Evolutionary conservation across 2,888 invertebrate species (phyloP).

Genomic region (Ceramica pisi): DNA sequence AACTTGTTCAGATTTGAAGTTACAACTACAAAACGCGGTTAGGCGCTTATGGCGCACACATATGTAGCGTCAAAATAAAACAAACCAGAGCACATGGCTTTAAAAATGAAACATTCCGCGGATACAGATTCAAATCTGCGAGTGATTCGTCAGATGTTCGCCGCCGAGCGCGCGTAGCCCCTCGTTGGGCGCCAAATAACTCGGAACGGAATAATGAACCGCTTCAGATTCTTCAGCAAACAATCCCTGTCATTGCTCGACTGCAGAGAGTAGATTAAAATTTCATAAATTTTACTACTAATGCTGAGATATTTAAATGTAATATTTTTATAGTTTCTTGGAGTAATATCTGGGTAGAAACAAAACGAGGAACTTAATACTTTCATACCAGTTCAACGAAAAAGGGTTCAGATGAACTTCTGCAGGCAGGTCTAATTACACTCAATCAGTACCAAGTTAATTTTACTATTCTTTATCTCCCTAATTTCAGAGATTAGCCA

Average conservation of each 20-base stretch:
- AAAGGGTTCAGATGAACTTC: neutral
- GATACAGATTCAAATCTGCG: slow-evolving; percentile 72
- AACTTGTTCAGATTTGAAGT: slow-evolving; percentile 84
- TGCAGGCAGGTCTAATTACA: slow-evolving; percentile 9
- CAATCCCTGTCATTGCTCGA: slow-evolving; percentile 79
- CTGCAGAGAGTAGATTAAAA: slow-evolving; percentile 78
- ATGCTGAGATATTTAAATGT: slow-evolving; percentile 61
- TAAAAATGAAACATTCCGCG: slow-evolving; percentile 74
- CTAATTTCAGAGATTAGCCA: slow-evolving; percentile 82
- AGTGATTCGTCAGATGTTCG: slow-evolving; percentile 80
- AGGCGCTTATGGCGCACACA: slow-evolving; percentile 64
- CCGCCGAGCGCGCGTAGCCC: slow-evolving; percentile 74
- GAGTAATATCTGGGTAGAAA: slow-evolving; percentile 18
- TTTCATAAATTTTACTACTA: slow-evolving; percentile 73
- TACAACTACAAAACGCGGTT: slow-evolving; percentile 75
- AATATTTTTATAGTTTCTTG: slow-evolving; percentile 58
- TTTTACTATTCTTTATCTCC: slow-evolving; percentile 64
- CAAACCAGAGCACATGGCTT: slow-evolving; percentile 51
- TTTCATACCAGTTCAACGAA: slow-evolving; percentile 17
- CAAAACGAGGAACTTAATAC: slow-evolving; percentile 46
- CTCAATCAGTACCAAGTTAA: slow-evolving; percentile 9
- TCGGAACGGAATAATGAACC: slow-evolving; percentile 84
- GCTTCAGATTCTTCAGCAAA: slow-evolving; percentile 82
- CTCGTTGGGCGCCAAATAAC: slow-evolving; percentile 84
- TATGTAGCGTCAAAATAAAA: slow-evolving; percentile 22